Percentiles rank a stretch among this genome's conserved stretches.
Conservation (phyloP, 1,140 invertebrate species). For the Streblospio benedicti region DNA sequence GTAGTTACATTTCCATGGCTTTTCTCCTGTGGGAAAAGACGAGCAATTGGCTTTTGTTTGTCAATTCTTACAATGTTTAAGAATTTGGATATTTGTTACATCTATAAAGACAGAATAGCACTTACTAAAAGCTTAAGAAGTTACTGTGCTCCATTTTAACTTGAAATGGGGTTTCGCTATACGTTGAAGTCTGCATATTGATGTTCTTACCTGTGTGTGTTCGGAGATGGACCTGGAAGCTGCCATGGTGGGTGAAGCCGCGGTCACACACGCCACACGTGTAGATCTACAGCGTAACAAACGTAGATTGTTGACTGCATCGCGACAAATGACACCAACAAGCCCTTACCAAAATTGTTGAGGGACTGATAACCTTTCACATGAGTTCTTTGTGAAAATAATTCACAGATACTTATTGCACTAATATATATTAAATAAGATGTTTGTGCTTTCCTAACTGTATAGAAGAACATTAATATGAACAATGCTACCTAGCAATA, state of each 20-base stretch:
- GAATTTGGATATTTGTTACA: too few species aligned
- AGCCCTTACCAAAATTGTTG: constrained; percentile 73
- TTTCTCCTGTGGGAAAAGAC: too few species aligned
- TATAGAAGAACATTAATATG: too few species aligned
- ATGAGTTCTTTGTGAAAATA: constrained; percentile 82
- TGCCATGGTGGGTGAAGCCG: constrained; percentile 72
- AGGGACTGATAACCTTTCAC: constrained; percentile 67
- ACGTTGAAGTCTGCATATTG: too few species aligned
- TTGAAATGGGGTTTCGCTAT: too few species aligned
- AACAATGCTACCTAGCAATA: too few species aligned
- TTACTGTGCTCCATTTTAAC: too few species aligned
- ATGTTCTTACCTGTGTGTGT: constrained; percentile 94
- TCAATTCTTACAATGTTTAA: too few species aligned
- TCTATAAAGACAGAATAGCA: too few species aligned
- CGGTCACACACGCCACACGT: constrained; percentile 64
- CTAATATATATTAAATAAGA: constrained; percentile 29
- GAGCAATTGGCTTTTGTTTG: too few species aligned
- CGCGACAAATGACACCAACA: constrained; percentile 64
- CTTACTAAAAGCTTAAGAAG: too few species aligned
- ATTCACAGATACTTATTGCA: constrained; percentile 74
- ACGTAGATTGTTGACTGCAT: constrained; percentile 29
- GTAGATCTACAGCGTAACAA: constrained; percentile 26
- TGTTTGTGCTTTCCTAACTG: constrained; percentile 15
- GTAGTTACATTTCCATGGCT: constrained; percentile 4
- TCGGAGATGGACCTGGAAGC: constrained; percentile 94